These are phyloP conservation scores for Myiotriccus ornatus DNA, from an alignment of 2,797 vertebrate species.

Conservation along the genomic window DNA sequence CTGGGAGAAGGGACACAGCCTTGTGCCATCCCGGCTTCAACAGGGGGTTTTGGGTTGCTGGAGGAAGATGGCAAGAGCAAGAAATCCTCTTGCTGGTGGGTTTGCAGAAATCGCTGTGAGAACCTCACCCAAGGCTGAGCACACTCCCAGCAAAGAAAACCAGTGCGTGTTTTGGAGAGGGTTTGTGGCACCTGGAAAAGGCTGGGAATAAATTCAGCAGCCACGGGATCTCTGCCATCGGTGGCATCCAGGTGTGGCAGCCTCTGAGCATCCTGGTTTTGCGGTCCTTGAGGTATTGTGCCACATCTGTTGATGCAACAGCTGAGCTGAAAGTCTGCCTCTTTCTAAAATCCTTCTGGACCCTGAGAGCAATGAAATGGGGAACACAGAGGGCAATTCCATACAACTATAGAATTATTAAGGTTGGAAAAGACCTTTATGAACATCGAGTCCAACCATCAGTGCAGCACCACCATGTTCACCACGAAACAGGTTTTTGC, in stretches of 20 bases:
- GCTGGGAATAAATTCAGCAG: background rate
- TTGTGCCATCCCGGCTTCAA: background rate
- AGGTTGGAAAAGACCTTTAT: background rate
- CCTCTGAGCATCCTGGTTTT: background rate
- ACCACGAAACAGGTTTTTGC: background rate
- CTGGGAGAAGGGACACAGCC: background rate
- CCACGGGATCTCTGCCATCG: accelerated
- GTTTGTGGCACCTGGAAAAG: background rate
- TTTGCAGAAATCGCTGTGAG: background rate
- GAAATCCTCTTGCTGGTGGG: background rate
- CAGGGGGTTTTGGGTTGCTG: background rate
- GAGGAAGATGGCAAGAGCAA: background rate
- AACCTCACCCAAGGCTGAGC: accelerated
- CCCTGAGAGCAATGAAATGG: background rate
- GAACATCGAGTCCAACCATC: background rate
- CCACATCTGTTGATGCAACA: background rate
- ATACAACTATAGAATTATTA: accelerated
- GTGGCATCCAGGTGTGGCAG: background rate
- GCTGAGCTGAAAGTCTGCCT: background rate
- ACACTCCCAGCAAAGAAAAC: accelerated
- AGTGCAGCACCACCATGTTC: accelerated
- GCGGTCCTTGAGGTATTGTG: accelerated
- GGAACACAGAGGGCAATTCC: accelerated
- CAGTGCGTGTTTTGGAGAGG: background rate
- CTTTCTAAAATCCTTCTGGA: background rate